Evolutionary conservation across 2,797 vertebrate species (phyloP).

Genomic region (Cryptoblepharus egeriae): DNA sequence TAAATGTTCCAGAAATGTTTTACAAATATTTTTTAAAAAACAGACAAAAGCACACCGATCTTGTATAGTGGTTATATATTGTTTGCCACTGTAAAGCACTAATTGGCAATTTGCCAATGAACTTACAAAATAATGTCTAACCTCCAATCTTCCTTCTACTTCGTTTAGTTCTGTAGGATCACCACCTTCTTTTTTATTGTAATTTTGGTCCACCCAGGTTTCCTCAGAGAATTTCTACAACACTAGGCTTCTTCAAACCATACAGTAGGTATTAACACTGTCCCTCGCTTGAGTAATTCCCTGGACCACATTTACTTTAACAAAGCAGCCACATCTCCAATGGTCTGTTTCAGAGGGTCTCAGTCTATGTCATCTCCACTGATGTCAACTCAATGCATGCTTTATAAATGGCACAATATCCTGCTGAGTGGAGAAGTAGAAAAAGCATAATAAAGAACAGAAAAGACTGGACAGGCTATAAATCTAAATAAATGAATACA

Average conservation of each 20-base stretch:
- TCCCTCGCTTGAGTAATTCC: not conserved
- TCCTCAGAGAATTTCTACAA: not conserved
- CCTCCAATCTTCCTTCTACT: not conserved
- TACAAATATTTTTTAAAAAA: not conserved
- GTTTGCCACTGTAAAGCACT: not conserved
- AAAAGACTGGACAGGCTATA: not conserved
- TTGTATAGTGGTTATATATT: not conserved
- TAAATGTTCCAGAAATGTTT: not conserved
- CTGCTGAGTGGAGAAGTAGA: not conserved
- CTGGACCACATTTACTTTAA: fast-evolving
- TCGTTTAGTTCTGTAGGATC: not conserved
- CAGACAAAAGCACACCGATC: not conserved
- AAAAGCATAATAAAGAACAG: not conserved
- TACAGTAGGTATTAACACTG: slow-evolving; percentile 1
- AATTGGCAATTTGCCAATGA: not conserved
- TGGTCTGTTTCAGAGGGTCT: not conserved
- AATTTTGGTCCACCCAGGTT: fast-evolving
- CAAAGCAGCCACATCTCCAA: fast-evolving
- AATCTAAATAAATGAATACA: slow-evolving; percentile 6
- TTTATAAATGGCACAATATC: not conserved
- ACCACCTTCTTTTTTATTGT: not conserved
- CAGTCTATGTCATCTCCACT: not conserved
- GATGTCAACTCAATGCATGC: slow-evolving; percentile 2
- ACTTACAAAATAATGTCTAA: not conserved
- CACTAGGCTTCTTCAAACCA: not conserved